Base-by-base conservation (phyloP, 2,113 vertebrate species). In the Sigmodon hispidus region DNA sequence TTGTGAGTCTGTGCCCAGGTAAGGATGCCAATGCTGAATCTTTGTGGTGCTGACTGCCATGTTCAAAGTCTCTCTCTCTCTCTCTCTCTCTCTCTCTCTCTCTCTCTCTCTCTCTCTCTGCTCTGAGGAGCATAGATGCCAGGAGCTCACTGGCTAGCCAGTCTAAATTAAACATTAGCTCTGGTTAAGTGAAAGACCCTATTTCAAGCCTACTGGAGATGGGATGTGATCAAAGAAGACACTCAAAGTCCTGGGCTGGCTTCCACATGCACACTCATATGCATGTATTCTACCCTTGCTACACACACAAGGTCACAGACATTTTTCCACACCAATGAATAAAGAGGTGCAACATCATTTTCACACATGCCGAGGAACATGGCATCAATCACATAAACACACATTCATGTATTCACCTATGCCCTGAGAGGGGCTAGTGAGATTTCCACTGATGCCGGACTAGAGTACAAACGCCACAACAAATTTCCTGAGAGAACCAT, bases 11-110 rank as follows among this genome's bases (percentile, higher is more conserved):
- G 22, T 61, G 67, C 8, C 3, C 2, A 10, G 2, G 40, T 16
- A 10, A 57, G n/a, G 24, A 17, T 26, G 11, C 17, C 0, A 1
- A 17, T 26, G 11, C 17, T 0, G 1, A 7, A 11, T 6, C 50
- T 93, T 79, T 48, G 11, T 40, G 3, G 19, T 52, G 36, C 73
- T 36, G 31, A 34, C 5, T 8, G 52, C n/a, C 17, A 15, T 13
- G 40, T 29, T 80, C 15, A n/a, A 34, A 55, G 29, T 29, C 31
- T 29, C 26, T 63, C 26, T 63, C 61, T 63, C 61, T 63, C 61
- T 63, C 61, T 63, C 24, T 61, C 59, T 61, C 59, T 61, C 59
- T 61, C 59, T 61, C 59, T 61, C 59, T 61, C 59, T 26, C 59
- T 61, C 59, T 61, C 59, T 61, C 59, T 61, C 59, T 61, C 59